These are phyloP conservation scores for Galaxias olidus DNA, from an alignment of 2,797 vertebrate species.

Conservation along the genomic window DNA sequence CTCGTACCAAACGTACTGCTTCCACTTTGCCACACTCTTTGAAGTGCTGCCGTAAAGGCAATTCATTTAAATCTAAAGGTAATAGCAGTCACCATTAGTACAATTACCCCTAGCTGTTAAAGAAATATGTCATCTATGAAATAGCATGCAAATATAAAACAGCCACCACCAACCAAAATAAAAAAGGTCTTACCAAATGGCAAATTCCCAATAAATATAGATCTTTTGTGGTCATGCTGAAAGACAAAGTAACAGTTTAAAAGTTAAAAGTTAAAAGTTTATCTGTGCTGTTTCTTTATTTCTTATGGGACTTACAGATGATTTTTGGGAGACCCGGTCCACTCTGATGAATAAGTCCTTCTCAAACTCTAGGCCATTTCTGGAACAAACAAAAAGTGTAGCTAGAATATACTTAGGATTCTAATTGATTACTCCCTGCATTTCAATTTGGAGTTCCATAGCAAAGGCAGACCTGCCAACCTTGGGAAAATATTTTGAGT, in stretches of 20 bases:
- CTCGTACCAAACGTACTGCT: conserved; percentile 85
- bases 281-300: not conserved
- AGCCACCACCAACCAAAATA: not conserved
- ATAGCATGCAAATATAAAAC: no score
- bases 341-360: conserved; percentile 86
- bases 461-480: no score
- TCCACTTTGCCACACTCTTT: conserved; percentile 80
- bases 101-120: not conserved
- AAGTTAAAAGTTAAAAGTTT: not conserved
- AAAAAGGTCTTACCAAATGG: conserved; percentile 84
- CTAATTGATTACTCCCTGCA: no score
- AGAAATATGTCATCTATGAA: not conserved
- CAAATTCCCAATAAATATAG: conserved; percentile 92
- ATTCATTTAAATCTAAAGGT: conserved; percentile 78
- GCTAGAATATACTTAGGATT: no score
- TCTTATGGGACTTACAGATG: conserved; percentile 67
- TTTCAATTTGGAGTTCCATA: no score
- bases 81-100: no score
- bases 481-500: no score
- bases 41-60: conserved; percentile 80
- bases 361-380: conserved; percentile 88
- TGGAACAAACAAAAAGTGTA: conserved; percentile 45
- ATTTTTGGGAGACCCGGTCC: conserved; percentile 76
- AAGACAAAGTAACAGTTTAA: conserved; percentile 35
- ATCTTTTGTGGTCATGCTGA: conserved; percentile 88